Evolutionary conservation across 2,797 vertebrate species (phyloP), one percentile per base, ranked within the genome.

Genomic region (Esox lucius): DNA sequence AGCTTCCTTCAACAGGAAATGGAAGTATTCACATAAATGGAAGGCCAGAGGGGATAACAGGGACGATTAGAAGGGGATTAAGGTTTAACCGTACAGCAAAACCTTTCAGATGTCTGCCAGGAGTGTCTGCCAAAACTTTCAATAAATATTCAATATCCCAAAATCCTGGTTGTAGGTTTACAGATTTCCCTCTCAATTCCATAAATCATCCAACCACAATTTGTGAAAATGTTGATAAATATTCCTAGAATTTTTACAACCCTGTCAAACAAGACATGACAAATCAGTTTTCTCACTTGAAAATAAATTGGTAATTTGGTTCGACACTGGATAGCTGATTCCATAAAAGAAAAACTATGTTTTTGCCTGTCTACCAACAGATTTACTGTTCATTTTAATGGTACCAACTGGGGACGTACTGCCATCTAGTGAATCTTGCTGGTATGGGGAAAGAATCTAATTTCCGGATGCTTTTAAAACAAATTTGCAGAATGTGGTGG

Each of bases 401-500:
- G 7, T 33, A 35, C 24, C 59, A 72, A 13, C 26, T 69, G 42
- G 67, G 64, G n/a, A 3, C 53, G 68, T 83, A 66, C 84, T 76
- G 85, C 86, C 90, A 85, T 79, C 91, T 89, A 88, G 90, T 75
- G 76, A 75, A 17, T 0, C 0, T 16, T 2, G n/a, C 48, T 42
- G 39, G 5, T 5, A 42, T 42, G 39, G 5, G 39, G 39, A 42
- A 42, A 6, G 35, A 39, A 39, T 3, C 35, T n/a, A n/a, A n/a
- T n/a, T n/a, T 39, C 35, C 35, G 39, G 39, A 31, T 31, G 28
- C 28, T 31, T 31, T 31, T 31, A 31, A 31, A 31, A 31, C 28
- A 31, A 31, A 1, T 31, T 31, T 31, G 28, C 28, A 31, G 28
- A 31, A 31, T 31, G 28, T 31, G 28, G 1, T 31, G 28, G 28